Base-by-base conservation (phyloP, 2,888 invertebrate genomes). In the Amblyteles armatorius region DNA sequence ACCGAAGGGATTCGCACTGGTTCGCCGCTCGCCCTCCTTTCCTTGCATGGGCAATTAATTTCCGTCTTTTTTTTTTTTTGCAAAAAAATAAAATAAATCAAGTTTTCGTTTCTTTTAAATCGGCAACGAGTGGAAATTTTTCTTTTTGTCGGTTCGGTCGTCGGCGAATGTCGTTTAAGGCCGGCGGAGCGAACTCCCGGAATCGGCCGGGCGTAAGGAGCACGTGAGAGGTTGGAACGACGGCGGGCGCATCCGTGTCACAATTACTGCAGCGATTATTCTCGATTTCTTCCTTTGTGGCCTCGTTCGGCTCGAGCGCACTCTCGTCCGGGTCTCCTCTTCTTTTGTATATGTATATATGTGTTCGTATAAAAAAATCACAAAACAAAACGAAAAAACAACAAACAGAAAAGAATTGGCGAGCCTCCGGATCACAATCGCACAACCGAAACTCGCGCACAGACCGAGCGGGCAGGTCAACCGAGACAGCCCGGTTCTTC, bases 401-500 rank as follows among this genome's bases (percentile, higher is more conserved):
- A 60, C 33, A 11, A 22, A 22, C 19, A 2, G 29, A 40, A 13
- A 48, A 68, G 26, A 22, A 2, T 26, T 26, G 19, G 55, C 22
- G 11, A 11, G 13, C 22, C 22, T 57, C 22, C 26, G 13, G 22
- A n/a, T 29, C 63, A 33, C 63, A 29, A 26, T 26, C 16, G 29
- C 29, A 63, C 63, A 33, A 63, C 9, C 63, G 63, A 63, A 26
- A 63, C 63, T 63, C 63, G 2, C 29, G 29, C 33, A 57, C 63
- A 13, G 6, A 63, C 16, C 44, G 50, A 19, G 50, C 22, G 36
- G 19, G 55, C 80, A 29, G 36, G 36, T 74, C 55, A 77, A 55
- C 16, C 57, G 52, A 67, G 33, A 16, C 67, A 7, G 50, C 52
- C 55, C 22, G 67, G 50, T 26, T 63, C 29, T 6, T 72, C 77